Evolutionary conservation across 2,888 invertebrate genomes (phyloP).

Genomic region (Tridacna gigas): DNA sequence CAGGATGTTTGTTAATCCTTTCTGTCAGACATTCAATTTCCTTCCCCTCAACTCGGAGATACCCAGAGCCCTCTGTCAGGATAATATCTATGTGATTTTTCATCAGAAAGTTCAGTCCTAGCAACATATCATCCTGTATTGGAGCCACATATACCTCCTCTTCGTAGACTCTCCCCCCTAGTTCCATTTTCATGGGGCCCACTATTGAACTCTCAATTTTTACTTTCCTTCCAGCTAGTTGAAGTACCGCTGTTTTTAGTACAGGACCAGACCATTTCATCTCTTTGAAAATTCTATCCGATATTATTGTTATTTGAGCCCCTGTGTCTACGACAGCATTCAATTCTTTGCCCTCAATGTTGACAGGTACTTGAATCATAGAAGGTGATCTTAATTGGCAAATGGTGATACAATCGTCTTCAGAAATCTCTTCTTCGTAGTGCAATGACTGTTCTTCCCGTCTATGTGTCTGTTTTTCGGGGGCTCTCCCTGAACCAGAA

Average conservation of each 20-base stretch:
- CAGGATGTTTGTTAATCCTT: neutral
- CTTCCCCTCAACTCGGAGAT: neutral
- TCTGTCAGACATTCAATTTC: neutral
- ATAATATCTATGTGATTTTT: constrained; percentile 24
- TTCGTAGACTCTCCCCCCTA: constrained; percentile 31
- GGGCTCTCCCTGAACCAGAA: too few species aligned
- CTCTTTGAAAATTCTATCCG: constrained; percentile 24
- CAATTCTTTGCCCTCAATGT: constrained; percentile 18
- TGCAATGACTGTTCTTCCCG: neutral
- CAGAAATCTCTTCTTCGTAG: neutral
- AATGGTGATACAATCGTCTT: neutral
- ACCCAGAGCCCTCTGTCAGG: neutral
- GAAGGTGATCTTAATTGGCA: too few species aligned
- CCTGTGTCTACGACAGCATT: too few species aligned
- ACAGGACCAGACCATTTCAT: neutral
- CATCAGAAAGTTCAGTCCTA: too few species aligned
- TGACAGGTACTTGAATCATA: neutral
- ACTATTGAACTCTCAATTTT: too few species aligned
- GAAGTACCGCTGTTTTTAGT: too few species aligned
- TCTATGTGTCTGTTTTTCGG: neutral
- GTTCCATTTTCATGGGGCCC: constrained; percentile 34
- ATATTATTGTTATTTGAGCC: constrained; percentile 46
- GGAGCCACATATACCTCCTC: too few species aligned
- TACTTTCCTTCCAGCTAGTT: constrained; percentile 37
- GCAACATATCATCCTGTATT: too few species aligned